phyloP scores from a whole-genome alignment of 2,797 vertebrate genomes.

The Liasis olivaceus region DNA sequence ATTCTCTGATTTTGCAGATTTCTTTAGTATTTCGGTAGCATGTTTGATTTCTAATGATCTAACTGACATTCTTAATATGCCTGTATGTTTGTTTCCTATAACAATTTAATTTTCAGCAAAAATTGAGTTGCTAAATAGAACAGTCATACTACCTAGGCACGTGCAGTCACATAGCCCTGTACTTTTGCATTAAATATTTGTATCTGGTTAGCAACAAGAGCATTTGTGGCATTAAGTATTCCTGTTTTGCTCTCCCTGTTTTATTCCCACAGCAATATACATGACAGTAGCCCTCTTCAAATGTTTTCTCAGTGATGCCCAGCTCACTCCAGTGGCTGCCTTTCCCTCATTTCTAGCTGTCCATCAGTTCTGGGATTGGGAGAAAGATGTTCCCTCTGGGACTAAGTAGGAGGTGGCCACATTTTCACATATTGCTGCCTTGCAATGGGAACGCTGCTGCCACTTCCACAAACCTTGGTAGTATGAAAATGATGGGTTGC shows the following conservation, averaged over 20 bases:
- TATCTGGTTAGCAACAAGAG: background rate
- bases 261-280: background rate
- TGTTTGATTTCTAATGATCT: background rate
- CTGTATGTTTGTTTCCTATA: background rate
- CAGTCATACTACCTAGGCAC: too few relatives aligned
- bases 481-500: too few relatives aligned
- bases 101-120: background rate
- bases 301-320: background rate
- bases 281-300: background rate
- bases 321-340: background rate
- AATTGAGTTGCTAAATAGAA: too few relatives aligned
- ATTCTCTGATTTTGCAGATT: background rate
- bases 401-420: background rate
- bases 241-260: background rate
- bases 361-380: background rate
- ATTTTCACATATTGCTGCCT: too few relatives aligned
- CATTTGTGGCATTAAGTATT: background rate
- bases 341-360: too few relatives aligned
- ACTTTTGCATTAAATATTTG: background rate
- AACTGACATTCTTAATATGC: background rate
- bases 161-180: too few relatives aligned
- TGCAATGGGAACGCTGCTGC: too few relatives aligned
- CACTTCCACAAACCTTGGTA: too few relatives aligned
- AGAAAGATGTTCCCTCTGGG: background rate
- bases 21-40: background rate